Conservation (phyloP, 2,888 invertebrate species). For the Dinocampus coccinellae region DNA sequence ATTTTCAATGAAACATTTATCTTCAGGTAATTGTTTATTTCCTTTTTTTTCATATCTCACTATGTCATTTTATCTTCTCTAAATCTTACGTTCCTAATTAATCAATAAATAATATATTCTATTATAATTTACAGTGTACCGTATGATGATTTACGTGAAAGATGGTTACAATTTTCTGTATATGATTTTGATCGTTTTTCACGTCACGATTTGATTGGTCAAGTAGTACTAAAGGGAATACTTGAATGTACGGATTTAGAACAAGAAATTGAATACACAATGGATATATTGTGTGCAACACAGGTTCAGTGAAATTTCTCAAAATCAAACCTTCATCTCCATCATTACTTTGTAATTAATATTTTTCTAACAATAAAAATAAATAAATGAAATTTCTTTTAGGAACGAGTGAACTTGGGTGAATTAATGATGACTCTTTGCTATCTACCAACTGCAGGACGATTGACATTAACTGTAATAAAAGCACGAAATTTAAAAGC, state of each 20-base stretch:
- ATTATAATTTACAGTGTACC: conserved; percentile 73
- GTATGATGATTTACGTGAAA: conserved; percentile 80
- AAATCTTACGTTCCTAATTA: too few relatives aligned
- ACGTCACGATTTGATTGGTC: conserved; percentile 88
- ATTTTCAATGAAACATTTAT: conserved; percentile 88
- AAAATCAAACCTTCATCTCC: conserved; percentile 16
- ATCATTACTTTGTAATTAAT: not conserved
- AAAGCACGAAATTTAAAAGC: conserved; percentile 92
- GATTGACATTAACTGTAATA: conserved; percentile 90
- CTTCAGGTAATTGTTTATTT: conserved; percentile 85
- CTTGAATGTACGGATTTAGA: conserved; percentile 83
- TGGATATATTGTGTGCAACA: conserved; percentile 85
- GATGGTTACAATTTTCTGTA: conserved; percentile 87
- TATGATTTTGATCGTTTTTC: conserved; percentile 93
- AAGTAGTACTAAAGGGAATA: conserved; percentile 84
- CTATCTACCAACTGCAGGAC: conserved; percentile 91
- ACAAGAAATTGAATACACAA: conserved; percentile 86
- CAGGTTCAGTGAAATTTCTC: conserved; percentile 72
- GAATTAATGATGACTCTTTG: conserved; percentile 93
- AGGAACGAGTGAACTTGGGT: conserved; percentile 90
- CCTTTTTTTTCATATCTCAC: too few relatives aligned
- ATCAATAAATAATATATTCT: not conserved
- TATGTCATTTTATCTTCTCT: too few relatives aligned
- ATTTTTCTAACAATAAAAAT: too few relatives aligned
- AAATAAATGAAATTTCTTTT: conserved; percentile 16